phyloP scores from a whole-genome alignment of 2,888 invertebrate genomes.

The Notocelia uddmanniana region DNA sequence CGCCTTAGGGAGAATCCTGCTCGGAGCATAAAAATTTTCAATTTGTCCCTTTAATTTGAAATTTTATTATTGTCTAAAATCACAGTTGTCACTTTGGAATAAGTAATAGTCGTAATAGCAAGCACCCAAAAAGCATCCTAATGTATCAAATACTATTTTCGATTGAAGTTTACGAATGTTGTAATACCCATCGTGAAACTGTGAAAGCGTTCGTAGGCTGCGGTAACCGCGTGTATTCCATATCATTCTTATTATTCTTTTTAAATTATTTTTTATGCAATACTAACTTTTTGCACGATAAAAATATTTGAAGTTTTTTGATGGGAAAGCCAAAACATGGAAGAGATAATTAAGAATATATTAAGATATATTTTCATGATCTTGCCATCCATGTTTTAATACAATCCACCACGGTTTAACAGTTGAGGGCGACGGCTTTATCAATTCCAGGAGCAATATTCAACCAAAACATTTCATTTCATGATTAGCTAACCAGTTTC shows the following conservation, averaged over 20 bases:
- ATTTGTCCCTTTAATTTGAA: neutral
- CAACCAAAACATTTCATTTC: neutral
- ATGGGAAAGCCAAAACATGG: no score
- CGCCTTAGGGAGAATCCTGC: no score
- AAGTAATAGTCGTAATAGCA: no score
- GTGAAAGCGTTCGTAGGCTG: neutral
- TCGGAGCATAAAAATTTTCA: no score
- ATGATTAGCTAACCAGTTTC: neutral
- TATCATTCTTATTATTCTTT: no score
- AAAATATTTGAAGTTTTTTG: neutral
- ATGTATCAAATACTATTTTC: no score
- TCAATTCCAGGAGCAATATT: neutral
- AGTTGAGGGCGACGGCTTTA: neutral
- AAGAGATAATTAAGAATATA: no score
- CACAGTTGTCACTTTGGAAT: neutral
- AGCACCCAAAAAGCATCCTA: no score
- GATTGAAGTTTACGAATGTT: neutral
- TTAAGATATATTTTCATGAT: neutral
- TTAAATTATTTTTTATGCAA: no score
- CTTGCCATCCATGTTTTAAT: neutral
- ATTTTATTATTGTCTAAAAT: neutral
- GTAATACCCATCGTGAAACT: neutral
- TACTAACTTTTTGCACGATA: neutral
- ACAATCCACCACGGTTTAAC: neutral
- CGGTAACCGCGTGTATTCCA: neutral